phyloP scores from a whole-genome alignment of 2,797 vertebrate genomes.

The Muraenolepis orangiensis region DNA sequence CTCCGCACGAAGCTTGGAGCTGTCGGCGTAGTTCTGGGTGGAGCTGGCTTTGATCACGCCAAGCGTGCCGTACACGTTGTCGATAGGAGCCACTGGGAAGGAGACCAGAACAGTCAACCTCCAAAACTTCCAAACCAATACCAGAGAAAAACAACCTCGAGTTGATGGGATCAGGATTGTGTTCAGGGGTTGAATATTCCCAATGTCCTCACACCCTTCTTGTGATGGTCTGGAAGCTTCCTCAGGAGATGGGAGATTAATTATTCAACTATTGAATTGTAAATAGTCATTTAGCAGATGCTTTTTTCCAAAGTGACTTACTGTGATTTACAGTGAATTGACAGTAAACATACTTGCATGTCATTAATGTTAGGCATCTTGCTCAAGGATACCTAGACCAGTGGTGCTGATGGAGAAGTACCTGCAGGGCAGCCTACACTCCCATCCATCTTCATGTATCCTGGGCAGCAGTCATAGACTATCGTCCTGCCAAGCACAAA shows the following conservation, averaged over 20 bases:
- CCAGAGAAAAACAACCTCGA: background rate
- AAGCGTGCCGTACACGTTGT: constrained; percentile 89
- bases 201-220: too few species aligned
- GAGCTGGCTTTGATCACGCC: constrained; percentile 83
- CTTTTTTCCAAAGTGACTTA: background rate
- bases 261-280: background rate
- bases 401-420: constrained; percentile 47
- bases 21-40: constrained; percentile 83
- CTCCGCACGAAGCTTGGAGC: constrained; percentile 84
- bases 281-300: background rate
- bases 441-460: constrained; percentile 90
- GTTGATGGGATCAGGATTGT: background rate
- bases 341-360: too few species aligned
- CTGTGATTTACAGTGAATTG: background rate
- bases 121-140: background rate
- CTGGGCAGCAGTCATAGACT: constrained; percentile 95
- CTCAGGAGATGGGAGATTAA: background rate
- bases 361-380: background rate
- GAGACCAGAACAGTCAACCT: background rate
- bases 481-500: constrained; percentile 76
- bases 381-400: background rate
- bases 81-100: constrained; percentile 87
- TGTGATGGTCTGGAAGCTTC: too few species aligned
- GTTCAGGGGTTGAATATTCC: background rate
- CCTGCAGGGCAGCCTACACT: constrained; percentile 94